Conservation (phyloP, 1,140 invertebrate species). For the Philopotamus ludificatus region DNA sequence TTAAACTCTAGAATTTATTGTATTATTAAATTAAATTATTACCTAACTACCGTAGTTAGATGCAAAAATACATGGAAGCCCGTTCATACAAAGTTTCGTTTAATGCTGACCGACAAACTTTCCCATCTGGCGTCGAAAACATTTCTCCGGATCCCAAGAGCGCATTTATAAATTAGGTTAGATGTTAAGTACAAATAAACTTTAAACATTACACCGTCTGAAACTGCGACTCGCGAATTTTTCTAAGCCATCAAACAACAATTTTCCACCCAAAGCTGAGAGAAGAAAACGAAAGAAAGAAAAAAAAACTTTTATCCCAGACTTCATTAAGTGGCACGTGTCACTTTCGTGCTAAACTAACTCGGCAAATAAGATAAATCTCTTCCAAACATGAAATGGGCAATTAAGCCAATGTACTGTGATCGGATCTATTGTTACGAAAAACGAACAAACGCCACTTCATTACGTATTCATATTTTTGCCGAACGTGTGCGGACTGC, state of each 20-base stretch:
- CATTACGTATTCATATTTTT: not conserved
- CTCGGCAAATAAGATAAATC: no score
- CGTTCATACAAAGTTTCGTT: not conserved
- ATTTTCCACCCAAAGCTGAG: not conserved
- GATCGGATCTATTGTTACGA: no score
- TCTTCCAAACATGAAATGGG: no score
- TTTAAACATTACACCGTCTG: not conserved
- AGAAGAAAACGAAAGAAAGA: not conserved
- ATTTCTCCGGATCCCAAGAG: not conserved
- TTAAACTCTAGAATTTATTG: not conserved
- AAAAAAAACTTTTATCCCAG: not conserved
- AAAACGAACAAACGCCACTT: not conserved
- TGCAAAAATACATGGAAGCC: not conserved
- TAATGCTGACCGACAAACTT: slow-evolving; percentile 2
- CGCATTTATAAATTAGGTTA: slow-evolving; percentile 8
- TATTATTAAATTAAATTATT: not conserved
- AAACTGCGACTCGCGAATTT: not conserved
- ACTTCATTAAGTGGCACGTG: no score
- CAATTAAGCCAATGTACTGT: no score
- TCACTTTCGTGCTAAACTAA: no score
- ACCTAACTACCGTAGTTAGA: not conserved
- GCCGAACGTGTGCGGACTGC: not conserved
- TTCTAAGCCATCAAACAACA: not conserved
- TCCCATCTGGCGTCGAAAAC: slow-evolving; percentile 1
- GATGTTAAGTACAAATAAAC: not conserved